phyloP scores from a whole-genome alignment of 64 coral and sea anemone genomes.

The Montipora sp. region DNA sequence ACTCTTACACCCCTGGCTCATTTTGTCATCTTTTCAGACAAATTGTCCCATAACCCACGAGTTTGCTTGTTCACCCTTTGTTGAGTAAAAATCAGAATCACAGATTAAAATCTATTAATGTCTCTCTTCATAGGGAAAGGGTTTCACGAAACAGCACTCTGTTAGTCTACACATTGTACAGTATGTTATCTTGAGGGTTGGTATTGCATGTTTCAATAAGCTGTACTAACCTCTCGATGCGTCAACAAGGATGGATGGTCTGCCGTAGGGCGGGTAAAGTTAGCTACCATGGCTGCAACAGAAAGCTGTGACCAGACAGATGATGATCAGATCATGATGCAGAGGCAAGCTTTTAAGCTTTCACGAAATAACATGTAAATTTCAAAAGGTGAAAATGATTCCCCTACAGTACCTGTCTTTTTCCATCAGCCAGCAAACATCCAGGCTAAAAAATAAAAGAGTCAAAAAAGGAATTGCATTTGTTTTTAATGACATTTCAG shows the following conservation, averaged over 20 bases:
- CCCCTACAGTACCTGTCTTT: slow-evolving; percentile 76
- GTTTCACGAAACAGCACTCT: background rate
- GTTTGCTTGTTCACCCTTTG: too few relatives aligned
- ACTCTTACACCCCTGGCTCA: too few relatives aligned
- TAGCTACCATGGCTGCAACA: slow-evolving; percentile 97
- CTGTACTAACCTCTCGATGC: slow-evolving; percentile 78
- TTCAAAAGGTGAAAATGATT: too few relatives aligned
- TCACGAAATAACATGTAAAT: background rate
- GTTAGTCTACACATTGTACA: background rate
- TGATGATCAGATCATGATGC: background rate
- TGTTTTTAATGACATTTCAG: background rate
- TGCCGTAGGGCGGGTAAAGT: slow-evolving; percentile 86
- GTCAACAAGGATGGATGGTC: slow-evolving; percentile 85
- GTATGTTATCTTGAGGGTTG: background rate
- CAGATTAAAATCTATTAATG: too few relatives aligned
- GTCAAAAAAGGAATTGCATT: background rate
- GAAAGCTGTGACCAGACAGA: slow-evolving; percentile 49
- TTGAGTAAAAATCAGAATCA: too few relatives aligned
- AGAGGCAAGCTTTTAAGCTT: background rate
- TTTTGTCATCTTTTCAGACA: too few relatives aligned
- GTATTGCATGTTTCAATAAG: background rate
- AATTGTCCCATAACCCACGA: too few relatives aligned
- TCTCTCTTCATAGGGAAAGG: too few relatives aligned
- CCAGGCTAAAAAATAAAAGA: slow-evolving; percentile 74
- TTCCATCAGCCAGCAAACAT: slow-evolving; percentile 85